Conservation (phyloP, 1,140 invertebrate species). For the Conopomorpha cramerella region DNA sequence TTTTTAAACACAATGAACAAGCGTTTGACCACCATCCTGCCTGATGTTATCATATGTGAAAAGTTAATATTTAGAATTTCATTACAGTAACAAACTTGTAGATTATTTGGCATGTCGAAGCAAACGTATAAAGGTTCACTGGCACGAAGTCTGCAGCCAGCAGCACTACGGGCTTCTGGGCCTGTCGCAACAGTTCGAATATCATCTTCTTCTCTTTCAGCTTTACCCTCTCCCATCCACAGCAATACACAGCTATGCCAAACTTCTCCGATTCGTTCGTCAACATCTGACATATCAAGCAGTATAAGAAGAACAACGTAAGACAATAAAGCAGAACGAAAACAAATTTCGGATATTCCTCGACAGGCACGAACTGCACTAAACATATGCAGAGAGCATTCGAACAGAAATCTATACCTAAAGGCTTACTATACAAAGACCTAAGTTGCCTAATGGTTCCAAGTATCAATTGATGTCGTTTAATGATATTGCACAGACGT, state of each 20-base stretch:
- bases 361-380: slow-evolving; percentile 26
- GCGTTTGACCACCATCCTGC: too few species aligned
- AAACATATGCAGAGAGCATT: slow-evolving; percentile 30
- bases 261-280: slow-evolving; percentile 29
- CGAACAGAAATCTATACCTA: slow-evolving; percentile 33
- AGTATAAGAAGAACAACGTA: slow-evolving; percentile 39
- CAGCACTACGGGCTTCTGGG: slow-evolving; percentile 29
- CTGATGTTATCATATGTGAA: too few species aligned
- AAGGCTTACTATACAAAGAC: slow-evolving; percentile 28
- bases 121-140: slow-evolving; percentile 41
- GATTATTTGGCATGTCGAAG: slow-evolving; percentile 28
- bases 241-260: slow-evolving; percentile 29
- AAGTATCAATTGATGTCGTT: slow-evolving; percentile 22
- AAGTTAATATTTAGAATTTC: slow-evolving; percentile 33
- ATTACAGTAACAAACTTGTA: slow-evolving; percentile 42
- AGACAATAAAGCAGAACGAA: slow-evolving; percentile 31
- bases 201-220: slow-evolving; percentile 25
- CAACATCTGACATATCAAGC: slow-evolving; percentile 31
- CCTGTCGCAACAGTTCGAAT: slow-evolving; percentile 22
- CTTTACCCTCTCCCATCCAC: slow-evolving; percentile 39
- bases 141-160: slow-evolving; percentile 40
- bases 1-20: too few species aligned
- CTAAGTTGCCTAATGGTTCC: slow-evolving; percentile 18
- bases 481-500: slow-evolving; percentile 16
- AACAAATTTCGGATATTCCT: slow-evolving; percentile 23